Base-by-base conservation (phyloP, 2,888 invertebrate genomes). In the Dryadula phaetusa region DNA sequence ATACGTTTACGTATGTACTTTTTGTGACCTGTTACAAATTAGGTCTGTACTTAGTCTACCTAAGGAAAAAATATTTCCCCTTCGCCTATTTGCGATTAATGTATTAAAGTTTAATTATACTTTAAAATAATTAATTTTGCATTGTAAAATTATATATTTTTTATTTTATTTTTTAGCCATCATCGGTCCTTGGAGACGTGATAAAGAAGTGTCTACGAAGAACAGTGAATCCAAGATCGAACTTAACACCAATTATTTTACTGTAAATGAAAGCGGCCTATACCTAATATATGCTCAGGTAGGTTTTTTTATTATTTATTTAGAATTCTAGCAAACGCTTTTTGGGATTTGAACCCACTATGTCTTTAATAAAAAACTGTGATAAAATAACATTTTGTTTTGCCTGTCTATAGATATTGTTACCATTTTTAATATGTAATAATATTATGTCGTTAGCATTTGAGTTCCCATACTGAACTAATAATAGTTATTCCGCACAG, bases 241-340 rank as follows among this genome's bases (percentile, higher is more conserved):
- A 63, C 80, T 91, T 6, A 77, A 80, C 66, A 72, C 70, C 10
- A 80, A 86, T 70, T 80, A 82, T 71, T 78, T 92, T 69, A 82
- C 80, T 6, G 76, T 92, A 61, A 84, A 89, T 53, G 90, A 92
- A 69, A 77, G 79, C 12, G 92, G 92, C 0, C 78, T 92, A 1
- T 92, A 92, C 71, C 78, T 92, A 62, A 72, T 92, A 18, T 92
- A 92, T 72, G 84, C 90, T 44, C 89, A 92, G 81, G 92, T 91
- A 77, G 84, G 80, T 76, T 16, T 32, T 25, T 12, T 37, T 14
- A 32, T 34, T 16, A 12, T 46, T 46, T 20, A 46, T 46, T 22
- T 20, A 7, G 1, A 6, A 3, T 12, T 56, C 20, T n/a, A 37
- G 14, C 20, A 32, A 32, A 32, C 8, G 8, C 32, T 32, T 32